Evolutionary conservation across 2,888 invertebrate genomes (phyloP).

Genomic region (Galeopsomyia nigrocyanea): DNA sequence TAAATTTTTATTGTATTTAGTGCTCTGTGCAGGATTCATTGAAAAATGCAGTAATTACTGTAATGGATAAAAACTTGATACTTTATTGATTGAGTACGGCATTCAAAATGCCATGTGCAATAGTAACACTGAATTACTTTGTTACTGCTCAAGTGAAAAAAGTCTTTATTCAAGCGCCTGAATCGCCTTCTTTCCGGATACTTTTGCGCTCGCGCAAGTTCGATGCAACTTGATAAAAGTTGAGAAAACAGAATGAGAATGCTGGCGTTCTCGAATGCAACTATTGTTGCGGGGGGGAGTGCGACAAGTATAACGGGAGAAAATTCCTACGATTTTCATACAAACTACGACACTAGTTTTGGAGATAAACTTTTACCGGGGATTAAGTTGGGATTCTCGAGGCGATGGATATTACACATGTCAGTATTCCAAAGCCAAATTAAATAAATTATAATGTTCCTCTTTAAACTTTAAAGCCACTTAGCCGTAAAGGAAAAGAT

Average conservation of each 20-base stretch:
- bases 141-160: slow-evolving; percentile 27
- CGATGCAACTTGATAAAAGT: slow-evolving; percentile 25
- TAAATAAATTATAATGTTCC: slow-evolving; percentile 51
- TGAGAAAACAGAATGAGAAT: slow-evolving; percentile 42
- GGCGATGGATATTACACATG: slow-evolving; percentile 51
- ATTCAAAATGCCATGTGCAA: slow-evolving; percentile 24
- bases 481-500: slow-evolving; percentile 43
- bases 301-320: slow-evolving; percentile 25
- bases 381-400: slow-evolving; percentile 48
- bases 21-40: slow-evolving; percentile 42
- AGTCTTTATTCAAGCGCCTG: slow-evolving; percentile 44
- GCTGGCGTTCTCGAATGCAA: slow-evolving; percentile 47
- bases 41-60: slow-evolving; percentile 45
- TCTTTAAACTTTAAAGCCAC: slow-evolving; percentile 48
- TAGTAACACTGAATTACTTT: slow-evolving; percentile 20
- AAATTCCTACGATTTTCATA: slow-evolving; percentile 40
- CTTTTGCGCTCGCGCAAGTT: slow-evolving; percentile 30
- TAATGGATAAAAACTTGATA: slow-evolving; percentile 43
- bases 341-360: slow-evolving; percentile 41
- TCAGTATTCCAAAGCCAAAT: slow-evolving; percentile 52
- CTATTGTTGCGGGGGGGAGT: slow-evolving; percentile 33
- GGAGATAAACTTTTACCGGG: slow-evolving; percentile 40
- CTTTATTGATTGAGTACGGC: slow-evolving; percentile 23
- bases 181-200: slow-evolving; percentile 44
- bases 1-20: slow-evolving; percentile 22